These are phyloP conservation scores for Emydura subglobosa DNA, from an alignment of 2,113 vertebrate genomes.

Conservation along the genomic window DNA sequence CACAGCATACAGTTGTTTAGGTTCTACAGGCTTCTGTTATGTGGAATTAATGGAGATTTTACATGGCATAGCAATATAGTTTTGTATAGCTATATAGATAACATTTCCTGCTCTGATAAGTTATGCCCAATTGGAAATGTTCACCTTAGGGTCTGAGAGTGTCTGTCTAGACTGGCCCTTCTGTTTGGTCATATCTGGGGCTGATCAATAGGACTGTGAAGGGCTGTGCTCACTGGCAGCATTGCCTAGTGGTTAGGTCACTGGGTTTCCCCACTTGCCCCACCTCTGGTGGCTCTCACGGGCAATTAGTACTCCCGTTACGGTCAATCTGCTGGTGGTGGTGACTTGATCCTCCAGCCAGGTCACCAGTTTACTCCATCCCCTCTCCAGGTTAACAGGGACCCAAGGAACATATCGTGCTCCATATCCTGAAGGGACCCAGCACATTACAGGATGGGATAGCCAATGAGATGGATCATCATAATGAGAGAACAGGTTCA, in stretches of 20 bases:
- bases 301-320: not conserved
- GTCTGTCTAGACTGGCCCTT: constrained; percentile 28
- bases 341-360: not conserved
- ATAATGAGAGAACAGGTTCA: not conserved
- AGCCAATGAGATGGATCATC: not conserved
- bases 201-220: not conserved
- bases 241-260: not conserved
- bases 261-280: not conserved
- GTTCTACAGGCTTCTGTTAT: constrained; percentile 44
- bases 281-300: not conserved
- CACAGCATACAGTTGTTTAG: not conserved
- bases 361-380: not conserved
- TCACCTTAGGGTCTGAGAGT: constrained; percentile 2
- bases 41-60: constrained; percentile 60
- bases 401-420: not conserved
- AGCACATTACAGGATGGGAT: not conserved
- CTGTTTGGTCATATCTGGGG: not conserved
- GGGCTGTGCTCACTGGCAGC: not conserved
- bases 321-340: not conserved
- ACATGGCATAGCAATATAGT: constrained; percentile 19
- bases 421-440: too few species aligned
- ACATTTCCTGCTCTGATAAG: not conserved
- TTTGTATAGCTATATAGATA: not conserved
- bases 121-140: fast-evolving
- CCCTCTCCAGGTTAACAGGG: not conserved